These are phyloP conservation scores for Pantherophis alleghaniensis DNA, from an alignment of 2,797 vertebrate species.

Conservation along the genomic window DNA sequence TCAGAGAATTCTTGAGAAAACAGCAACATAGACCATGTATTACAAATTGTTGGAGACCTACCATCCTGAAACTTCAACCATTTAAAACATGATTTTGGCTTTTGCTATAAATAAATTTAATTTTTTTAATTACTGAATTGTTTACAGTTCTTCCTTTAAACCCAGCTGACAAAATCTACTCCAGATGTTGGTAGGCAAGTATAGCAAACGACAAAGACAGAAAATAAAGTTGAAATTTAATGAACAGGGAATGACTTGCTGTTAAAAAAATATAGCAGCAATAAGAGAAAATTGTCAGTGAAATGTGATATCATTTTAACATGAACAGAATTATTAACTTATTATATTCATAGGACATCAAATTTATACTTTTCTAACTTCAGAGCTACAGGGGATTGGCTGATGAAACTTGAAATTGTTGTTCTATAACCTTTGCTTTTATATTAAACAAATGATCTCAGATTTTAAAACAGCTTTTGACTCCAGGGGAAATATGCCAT, in stretches of 20 bases:
- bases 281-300: conserved; percentile 25
- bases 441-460: conserved; percentile 80
- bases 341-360: conserved; percentile 54
- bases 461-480: conserved; percentile 69
- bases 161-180: conserved; percentile 62
- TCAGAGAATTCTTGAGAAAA: conserved; percentile 54
- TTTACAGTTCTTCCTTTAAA: conserved; percentile 62
- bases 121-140: conserved; percentile 53
- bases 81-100: conserved; percentile 59
- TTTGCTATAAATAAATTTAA: conserved; percentile 64
- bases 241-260: conserved; percentile 25
- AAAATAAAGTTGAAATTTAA: conserved; percentile 32
- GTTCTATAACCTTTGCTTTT: conserved; percentile 74
- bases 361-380: conserved; percentile 56
- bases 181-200: conserved; percentile 57
- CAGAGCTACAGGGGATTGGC: conserved; percentile 65
- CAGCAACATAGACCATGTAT: conserved; percentile 30
- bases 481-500: conserved; percentile 72
- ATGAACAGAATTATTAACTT: conserved; percentile 60
- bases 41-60: conserved; percentile 47
- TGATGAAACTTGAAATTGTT: conserved; percentile 67
- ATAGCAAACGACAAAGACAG: conserved; percentile 34
- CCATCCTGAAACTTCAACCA: conserved; percentile 50
- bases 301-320: conserved; percentile 50
- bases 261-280: conserved; percentile 39